Base-by-base conservation (phyloP, 2,113 vertebrate species). In the Salvelinus alpinus region DNA sequence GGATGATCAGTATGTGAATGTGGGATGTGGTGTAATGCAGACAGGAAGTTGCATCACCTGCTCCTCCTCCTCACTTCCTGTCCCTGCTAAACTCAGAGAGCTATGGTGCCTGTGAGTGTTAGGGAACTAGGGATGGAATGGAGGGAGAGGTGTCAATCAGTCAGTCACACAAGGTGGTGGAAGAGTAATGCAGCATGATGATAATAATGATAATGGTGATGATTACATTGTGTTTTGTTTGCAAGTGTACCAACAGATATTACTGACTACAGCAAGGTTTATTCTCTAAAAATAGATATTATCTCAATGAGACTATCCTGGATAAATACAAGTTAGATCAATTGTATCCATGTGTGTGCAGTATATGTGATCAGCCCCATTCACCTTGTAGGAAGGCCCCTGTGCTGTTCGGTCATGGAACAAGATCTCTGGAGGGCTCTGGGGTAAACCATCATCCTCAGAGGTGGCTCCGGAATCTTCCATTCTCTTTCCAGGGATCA, bases 361-460 rank as follows among this genome's bases (percentile, higher is more conserved):
- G 9, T 44, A 9, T 2, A 44, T 44, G 16, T 54, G 16, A 54
- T 20, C 2, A 1, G 0, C 57, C 75, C 16, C 3, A 54, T 57
- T 67, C 84, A 92, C 95, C 92, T 92, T 91, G 68, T 86, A 85
- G 76, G 81, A 65, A 0, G 84, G 69, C 81, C 80, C 47, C 0
- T 88, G 82, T 65, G 76, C 87, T n/a, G 87, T n/a, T 22, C 72
- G 83, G 51, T 95, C 95, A 0, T 92, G 92, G 8, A 94, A 84
- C 67, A 89, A 94, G 54, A 91, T 91, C 86, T 96, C 95, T 12
- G 95, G 95, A 82, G 96, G 96, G 75, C 95, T 97, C 31, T 91
- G 92, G 78, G 95, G 96, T 66, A 97, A 90, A 59, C 96, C 95
- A 9, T 97, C 96, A 2, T 96, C 96, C 88, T 97, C 96, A 67